A percentile compares a stretch with the other conserved stretches of the same genome.
Conservation (phyloP, 2,113 vertebrate species). For the Cynoglossus semilaevis region DNA sequence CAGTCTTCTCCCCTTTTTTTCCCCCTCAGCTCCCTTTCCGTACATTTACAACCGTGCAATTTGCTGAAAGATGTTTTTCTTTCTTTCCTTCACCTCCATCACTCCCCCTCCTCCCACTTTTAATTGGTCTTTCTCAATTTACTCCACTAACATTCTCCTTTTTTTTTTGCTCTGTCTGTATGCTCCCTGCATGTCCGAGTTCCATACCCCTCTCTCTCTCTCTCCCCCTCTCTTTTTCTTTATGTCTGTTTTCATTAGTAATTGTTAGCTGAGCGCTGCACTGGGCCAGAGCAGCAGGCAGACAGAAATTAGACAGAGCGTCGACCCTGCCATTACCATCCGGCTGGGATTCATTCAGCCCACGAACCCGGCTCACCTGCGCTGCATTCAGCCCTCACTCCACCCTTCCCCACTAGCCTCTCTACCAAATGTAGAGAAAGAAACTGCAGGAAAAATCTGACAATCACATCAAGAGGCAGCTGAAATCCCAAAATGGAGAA, state of each 20-base stretch:
- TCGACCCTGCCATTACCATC: constrained; percentile 63
- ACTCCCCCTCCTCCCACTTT: not conserved
- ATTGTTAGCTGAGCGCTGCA: constrained; percentile 58
- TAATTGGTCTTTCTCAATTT: constrained; percentile 46
- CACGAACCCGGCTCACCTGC: constrained; percentile 21
- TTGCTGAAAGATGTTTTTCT: constrained; percentile 26
- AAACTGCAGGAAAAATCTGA: constrained; percentile 68
- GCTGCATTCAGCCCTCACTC: constrained; percentile 24
- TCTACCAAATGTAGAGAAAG: constrained; percentile 50
- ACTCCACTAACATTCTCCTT: constrained; percentile 8
- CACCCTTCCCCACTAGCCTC: constrained; percentile 43
- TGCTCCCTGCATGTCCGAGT: not conserved
- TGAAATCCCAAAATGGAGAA: constrained; percentile 55
- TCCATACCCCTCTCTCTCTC: not conserved
- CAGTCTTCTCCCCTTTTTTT: constrained; percentile 9
- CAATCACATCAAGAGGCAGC: constrained; percentile 59
- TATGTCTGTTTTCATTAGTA: constrained; percentile 52
- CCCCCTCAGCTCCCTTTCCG: constrained; percentile 4
- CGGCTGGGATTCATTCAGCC: constrained; percentile 57
- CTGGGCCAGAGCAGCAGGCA: constrained; percentile 25
- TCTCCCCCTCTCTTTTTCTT: constrained; percentile 24
- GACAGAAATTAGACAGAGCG: constrained; percentile 61
- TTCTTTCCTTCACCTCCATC: constrained; percentile 18
- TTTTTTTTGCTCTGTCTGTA: constrained; percentile 1
- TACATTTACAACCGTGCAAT: constrained; percentile 28